These are phyloP conservation scores for Eristalinus aeneus DNA, from an alignment of 2,888 invertebrate species.

Conservation along the genomic window DNA sequence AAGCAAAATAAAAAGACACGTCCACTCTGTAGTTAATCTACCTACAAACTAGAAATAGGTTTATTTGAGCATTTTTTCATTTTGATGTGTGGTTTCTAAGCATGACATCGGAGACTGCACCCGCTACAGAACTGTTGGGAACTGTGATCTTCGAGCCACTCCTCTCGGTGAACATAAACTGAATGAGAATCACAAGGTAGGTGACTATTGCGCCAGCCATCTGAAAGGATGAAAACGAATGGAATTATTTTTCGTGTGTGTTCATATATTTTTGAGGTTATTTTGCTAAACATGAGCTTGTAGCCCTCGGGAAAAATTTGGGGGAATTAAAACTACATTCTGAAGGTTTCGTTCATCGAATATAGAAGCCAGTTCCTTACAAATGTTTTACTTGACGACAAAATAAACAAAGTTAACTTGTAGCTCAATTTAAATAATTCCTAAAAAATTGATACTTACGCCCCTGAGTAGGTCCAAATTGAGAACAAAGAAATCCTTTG, in stretches of 20 bases:
- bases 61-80: neutral
- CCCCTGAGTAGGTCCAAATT: constrained; percentile 78
- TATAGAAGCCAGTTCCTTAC: no score
- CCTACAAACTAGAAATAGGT: neutral
- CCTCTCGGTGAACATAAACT: constrained; percentile 78
- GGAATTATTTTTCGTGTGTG: no score
- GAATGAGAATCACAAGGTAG: constrained; percentile 78
- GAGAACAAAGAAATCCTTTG: constrained; percentile 79
- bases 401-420: no score
- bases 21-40: no score
- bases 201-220: constrained; percentile 78
- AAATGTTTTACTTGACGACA: no score
- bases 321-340: no score
- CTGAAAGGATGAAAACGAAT: constrained; percentile 71
- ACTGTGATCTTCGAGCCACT: constrained; percentile 52
- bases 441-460: constrained; percentile 75
- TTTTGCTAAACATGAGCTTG: no score
- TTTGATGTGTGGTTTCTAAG: constrained; percentile 13
- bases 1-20: no score
- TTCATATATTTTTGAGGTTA: no score
- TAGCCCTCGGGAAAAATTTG: no score
- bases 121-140: constrained; percentile 19
- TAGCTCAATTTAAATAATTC: no score
- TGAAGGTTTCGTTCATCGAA: no score
- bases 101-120: constrained; percentile 7